Base-by-base conservation (phyloP, 2,797 vertebrate species). In the Lates japonicus region DNA sequence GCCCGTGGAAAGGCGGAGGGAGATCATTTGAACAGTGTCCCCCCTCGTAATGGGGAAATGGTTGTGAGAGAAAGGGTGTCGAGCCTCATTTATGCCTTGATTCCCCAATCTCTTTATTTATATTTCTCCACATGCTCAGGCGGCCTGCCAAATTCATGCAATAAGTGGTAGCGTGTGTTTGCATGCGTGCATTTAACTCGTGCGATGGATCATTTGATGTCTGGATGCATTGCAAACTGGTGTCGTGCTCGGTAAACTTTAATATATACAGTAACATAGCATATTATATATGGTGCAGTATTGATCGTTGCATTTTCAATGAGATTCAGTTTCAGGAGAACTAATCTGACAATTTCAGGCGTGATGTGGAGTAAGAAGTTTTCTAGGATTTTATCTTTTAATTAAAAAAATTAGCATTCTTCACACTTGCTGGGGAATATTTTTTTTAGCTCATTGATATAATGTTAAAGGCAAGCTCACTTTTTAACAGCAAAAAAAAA, bases 21-120 rank as follows among this genome's bases (percentile, higher is more conserved):
- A 85, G 86, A 83, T 91, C 68, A 82, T 80, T 81, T 68, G 84
- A 81, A 70, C 1, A 9, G 55, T 62, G 82, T 81, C 76, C 69
- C 69, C 65, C n/a, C 19, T 79, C 57, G 42, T 88, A 89, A 92
- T 81, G 72, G 78, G 67, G 67, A 88, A 91, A 84, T 85, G 86
- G 71, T 86, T 89, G 90, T 76, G 82, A 74, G 81, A 82, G 87
- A 88, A 80, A 84, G 78, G 76, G 80, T 90, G 92, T 87, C 83
- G 46, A 69, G 78, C 76, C 80, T 90, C 63, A 83, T 92, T 90
- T 86, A 76, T 58, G 59, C 79, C 79, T 81, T 86, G 81, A 94
- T 93, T 88, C 76, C 80, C 88, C 91, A 86, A 86, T 88, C 82
- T 91, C 87, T 90, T 83, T 87, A 88, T 92, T 92, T 90, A 82